Conservation (phyloP, 1,140 invertebrate species). For the Dysdera silvatica region DNA sequence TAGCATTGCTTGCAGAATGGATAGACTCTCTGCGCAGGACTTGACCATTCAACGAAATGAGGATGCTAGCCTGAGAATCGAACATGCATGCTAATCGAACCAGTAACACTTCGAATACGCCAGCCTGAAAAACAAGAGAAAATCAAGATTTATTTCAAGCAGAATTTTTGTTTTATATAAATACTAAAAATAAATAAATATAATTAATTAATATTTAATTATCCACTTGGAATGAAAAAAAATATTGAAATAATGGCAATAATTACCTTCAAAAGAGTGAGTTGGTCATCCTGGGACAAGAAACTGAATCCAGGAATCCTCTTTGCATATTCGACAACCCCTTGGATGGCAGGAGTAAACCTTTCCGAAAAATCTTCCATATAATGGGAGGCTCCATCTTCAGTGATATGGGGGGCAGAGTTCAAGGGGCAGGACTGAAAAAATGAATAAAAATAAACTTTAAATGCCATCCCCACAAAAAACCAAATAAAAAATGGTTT, state of each 20-base stretch:
- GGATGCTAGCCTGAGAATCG: slow-evolving; percentile 67
- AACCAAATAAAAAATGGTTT: too few relatives aligned
- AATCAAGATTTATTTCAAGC: slow-evolving; percentile 19
- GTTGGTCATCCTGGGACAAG: slow-evolving; percentile 91
- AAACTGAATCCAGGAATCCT: slow-evolving; percentile 91
- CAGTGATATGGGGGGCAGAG: slow-evolving; percentile 69
- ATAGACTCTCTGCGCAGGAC: slow-evolving; percentile 81
- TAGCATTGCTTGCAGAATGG: slow-evolving; percentile 73
- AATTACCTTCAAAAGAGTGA: slow-evolving; percentile 82
- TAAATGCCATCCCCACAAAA: too few relatives aligned
- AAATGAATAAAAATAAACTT: slow-evolving; percentile 45
- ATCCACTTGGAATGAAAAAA: neutral
- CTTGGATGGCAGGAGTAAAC: slow-evolving; percentile 89
- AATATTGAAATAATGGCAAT: neutral
- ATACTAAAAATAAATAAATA: neutral
- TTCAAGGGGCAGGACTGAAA: slow-evolving; percentile 89
- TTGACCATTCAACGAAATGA: slow-evolving; percentile 87
- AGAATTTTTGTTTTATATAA: neutral
- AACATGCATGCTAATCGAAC: slow-evolving; percentile 91
- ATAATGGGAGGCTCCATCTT: slow-evolving; percentile 50
- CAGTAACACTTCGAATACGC: slow-evolving; percentile 86
- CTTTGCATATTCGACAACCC: slow-evolving; percentile 95
- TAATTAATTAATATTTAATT: neutral
- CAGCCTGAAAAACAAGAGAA: slow-evolving; percentile 44
- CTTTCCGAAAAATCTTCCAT: slow-evolving; percentile 82